Base-by-base conservation (phyloP, 2,888 invertebrate species). In the Colletes collaris region DNA sequence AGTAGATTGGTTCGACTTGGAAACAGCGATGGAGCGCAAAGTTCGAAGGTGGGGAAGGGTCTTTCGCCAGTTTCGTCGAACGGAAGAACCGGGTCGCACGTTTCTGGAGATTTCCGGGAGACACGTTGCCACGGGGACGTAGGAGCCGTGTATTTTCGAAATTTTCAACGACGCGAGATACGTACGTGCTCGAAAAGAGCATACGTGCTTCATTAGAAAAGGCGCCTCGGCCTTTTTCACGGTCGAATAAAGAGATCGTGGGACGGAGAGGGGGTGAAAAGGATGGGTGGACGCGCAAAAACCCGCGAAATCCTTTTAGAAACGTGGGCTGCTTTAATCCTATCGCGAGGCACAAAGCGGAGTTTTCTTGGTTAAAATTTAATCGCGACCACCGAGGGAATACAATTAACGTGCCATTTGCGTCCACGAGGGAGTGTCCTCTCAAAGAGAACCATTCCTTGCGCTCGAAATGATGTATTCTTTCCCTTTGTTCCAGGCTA, bases 321-420 rank as follows among this genome's bases (percentile, higher is more conserved):
- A 27, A 66, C 74, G 73, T 63, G 73, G 63, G 52, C 63, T 11
- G 70, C 53, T 79, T 73, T 68, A 82, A 82, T 82, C 67, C 70
- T 44, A 58, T 37, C 67, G 70, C 63, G 60, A 74, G 78, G 67
- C 74, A 74, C 64, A 52, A 67, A 46, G 50, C n/a, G 16, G 53
- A 19, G 35, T 60, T 56, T 58, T 35, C 44, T 55, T 13, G 35
- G 37, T 8, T 27, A 49, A 58, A 59, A 72, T 72, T 72, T 72
- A 46, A 70, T 63, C 56, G 75, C 44, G 46, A 52, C 59, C 73
- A 37, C 16, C 63, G 16, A 8, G 16, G 60, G 27, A n/a, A 71
- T 49, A 58, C 40, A 58, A 71, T 71, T 56, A 64, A 64, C 71
- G 63, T 35, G n/a, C 13, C 19, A 53, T 46, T 44, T 53, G 16